phyloP scores from a whole-genome alignment of 2,113 vertebrate genomes.

The Lathamus discolor region DNA sequence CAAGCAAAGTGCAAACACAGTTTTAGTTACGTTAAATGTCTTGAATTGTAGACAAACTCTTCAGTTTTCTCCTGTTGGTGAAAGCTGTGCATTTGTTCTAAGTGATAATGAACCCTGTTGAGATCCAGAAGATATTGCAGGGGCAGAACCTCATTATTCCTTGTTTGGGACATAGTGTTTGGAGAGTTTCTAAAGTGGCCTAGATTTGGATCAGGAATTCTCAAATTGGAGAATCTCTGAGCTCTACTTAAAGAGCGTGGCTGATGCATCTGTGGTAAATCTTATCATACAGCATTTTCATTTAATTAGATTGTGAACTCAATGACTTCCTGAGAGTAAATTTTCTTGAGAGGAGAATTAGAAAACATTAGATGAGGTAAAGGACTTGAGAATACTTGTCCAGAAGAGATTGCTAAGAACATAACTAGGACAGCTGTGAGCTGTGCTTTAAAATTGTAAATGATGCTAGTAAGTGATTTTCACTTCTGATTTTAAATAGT shows the following conservation, averaged over 20 bases:
- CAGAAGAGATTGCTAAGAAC: slow-evolving; percentile 63
- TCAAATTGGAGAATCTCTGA: slow-evolving; percentile 16
- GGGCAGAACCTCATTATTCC: not conserved
- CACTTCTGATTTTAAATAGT: slow-evolving; percentile 49
- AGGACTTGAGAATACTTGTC: slow-evolving; percentile 61
- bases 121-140: not conserved
- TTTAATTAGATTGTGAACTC: slow-evolving; percentile 61
- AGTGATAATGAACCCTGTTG: not conserved
- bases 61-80: not conserved
- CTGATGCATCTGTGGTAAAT: slow-evolving; percentile 43
- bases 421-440: slow-evolving; percentile 54
- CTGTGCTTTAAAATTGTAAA: slow-evolving; percentile 56
- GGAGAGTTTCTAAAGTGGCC: not conserved
- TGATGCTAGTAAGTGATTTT: slow-evolving; percentile 50
- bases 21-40: not conserved
- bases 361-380: slow-evolving; percentile 54
- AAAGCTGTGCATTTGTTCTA: not conserved
- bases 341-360: slow-evolving; percentile 61
- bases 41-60: not conserved
- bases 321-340: slow-evolving; percentile 61
- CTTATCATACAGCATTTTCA: not conserved
- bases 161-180: not conserved
- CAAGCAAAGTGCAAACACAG: not conserved
- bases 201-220: slow-evolving; percentile 23
- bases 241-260: not conserved